phyloP scores from a whole-genome alignment of 1,140 invertebrate species.

The Tetramorium alpestre region DNA sequence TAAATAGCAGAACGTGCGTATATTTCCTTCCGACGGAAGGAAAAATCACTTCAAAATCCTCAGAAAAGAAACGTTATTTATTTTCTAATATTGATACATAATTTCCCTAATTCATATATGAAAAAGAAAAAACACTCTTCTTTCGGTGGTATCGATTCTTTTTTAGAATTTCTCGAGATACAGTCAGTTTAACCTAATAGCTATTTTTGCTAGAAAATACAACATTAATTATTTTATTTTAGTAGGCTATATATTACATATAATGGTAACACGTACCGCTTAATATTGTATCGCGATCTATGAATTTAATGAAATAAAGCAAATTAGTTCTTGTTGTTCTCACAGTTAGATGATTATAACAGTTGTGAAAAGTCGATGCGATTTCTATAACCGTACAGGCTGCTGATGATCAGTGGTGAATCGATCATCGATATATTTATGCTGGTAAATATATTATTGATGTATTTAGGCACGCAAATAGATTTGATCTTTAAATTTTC shows the following conservation, averaged over 20 bases:
- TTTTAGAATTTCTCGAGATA: background rate
- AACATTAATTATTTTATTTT: background rate
- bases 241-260: background rate
- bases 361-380: background rate
- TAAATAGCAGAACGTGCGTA: background rate
- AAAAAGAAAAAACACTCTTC: background rate
- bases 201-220: background rate
- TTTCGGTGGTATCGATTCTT: background rate
- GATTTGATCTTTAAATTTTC: background rate
- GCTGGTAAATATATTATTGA: background rate
- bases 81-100: background rate
- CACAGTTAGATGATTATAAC: background rate
- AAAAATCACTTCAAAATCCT: background rate
- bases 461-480: constrained; percentile 7
- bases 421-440: background rate
- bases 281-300: constrained; percentile 10
- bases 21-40: background rate
- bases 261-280: background rate
- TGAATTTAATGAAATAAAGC: background rate
- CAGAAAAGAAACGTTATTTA: background rate
- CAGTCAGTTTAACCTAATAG: background rate
- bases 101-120: background rate
- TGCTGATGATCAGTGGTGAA: background rate
- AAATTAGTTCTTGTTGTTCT: background rate
- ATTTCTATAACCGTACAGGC: background rate